Base-by-base conservation (phyloP, 2,888 invertebrate species). In the Trachelus stipa region DNA sequence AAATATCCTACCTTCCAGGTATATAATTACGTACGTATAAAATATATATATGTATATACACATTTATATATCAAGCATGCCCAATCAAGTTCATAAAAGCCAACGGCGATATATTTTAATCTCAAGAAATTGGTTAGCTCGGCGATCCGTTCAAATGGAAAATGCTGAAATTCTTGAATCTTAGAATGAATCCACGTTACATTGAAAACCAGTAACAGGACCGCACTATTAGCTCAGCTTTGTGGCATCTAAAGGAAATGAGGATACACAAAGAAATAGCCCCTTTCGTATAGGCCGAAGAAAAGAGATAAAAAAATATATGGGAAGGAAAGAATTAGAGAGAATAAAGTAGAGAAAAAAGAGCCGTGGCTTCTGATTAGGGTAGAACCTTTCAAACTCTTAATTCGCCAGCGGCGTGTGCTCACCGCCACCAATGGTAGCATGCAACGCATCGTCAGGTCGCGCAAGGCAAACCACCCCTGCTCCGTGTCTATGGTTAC, bases 331-430 rank as follows among this genome's bases (percentile, higher is more conserved):
- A 23, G 56, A 23, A 56, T 56, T 23, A 56, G 23, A 56, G 56
- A 23, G 56, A 56, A 56, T 23, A 56, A 56, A 9, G 56, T 56
- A 56, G 56, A 56, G 56, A 23, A 56, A 23, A 23, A 56, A 56
- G 56, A 56, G 56, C 56, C 56, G 56, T 56, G 56, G 56, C 23
- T 56, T 56, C 56, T 71, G 71, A 71, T 71, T 30, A 77, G 68
- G 74, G 35, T n/a, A 73, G 34, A 37, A 37, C 35, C 40, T 86
- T 87, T 85, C 85, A 84, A 88, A 87, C 84, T 87, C 86, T 85
- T 85, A 84, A 88, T 85, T 86, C 85, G 86, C 83, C 84, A 76
- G 84, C 84, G 85, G 85, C 85, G 71, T 71, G 12, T 34, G 34
- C 31, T 71, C 71, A 71, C 71, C 12, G 33, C 33, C 31, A 11